Conservation (phyloP, 1,140 invertebrate genomes). For the Listronotus bonariensis region DNA sequence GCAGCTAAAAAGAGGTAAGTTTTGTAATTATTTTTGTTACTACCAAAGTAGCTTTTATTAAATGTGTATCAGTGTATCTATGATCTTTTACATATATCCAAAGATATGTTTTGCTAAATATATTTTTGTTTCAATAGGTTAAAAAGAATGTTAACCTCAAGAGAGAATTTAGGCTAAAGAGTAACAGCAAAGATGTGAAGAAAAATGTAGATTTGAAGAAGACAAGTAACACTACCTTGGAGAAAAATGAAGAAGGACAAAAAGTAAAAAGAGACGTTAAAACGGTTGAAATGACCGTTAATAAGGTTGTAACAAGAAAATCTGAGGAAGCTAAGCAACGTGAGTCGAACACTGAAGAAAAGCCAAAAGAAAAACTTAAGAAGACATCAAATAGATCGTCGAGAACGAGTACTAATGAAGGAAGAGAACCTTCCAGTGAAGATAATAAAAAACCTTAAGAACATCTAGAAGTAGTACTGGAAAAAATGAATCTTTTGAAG, state of each 20-base stretch:
- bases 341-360: no score
- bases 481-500: no score
- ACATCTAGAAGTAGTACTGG: no score
- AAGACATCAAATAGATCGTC: no score
- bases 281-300: constrained; percentile 24
- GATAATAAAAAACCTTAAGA: no score
- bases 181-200: constrained; percentile 22
- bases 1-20: constrained; percentile 17
- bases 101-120: constrained; percentile 4
- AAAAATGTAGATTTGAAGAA: constrained; percentile 30
- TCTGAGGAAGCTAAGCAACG: neutral
- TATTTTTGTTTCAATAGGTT: neutral
- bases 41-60: neutral
- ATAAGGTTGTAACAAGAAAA: constrained; percentile 24
- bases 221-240: constrained; percentile 35
- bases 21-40: neutral
- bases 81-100: neutral
- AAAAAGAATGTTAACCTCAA: constrained; percentile 33
- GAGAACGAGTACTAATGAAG: no score
- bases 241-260: constrained; percentile 10
- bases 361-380: no score
- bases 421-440: no score
- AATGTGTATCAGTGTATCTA: constrained; percentile 6
- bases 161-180: constrained; percentile 29
- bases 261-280: constrained; percentile 20